Percentiles rank a stretch among this genome's conserved stretches.
Conservation (phyloP, 2,113 vertebrate species). For the Quiscalus mexicanus region DNA sequence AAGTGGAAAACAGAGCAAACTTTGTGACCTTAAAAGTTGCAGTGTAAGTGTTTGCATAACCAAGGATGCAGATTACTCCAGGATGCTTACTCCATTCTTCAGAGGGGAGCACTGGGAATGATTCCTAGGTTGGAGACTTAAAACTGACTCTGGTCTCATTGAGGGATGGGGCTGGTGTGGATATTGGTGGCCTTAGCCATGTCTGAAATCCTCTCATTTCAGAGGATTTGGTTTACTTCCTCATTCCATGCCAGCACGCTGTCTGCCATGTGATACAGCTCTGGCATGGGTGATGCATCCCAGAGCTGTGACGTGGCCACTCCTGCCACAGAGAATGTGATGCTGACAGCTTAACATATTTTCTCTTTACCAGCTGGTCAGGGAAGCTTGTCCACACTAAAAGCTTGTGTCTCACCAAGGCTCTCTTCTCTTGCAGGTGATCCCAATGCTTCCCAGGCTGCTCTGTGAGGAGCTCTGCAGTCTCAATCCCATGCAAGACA, state of each 20-base stretch:
- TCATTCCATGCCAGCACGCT: neutral
- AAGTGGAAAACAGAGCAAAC: neutral
- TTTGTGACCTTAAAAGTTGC: neutral
- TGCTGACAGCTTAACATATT: neutral
- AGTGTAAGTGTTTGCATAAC: neutral
- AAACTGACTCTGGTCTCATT: neutral
- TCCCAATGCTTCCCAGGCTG: constrained; percentile 93
- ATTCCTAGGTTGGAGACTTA: neutral
- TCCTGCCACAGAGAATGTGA: neutral
- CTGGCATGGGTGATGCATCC: neutral
- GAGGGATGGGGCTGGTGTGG: neutral
- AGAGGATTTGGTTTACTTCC: neutral
- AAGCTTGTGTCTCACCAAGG: neutral
- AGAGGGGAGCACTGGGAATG: neutral
- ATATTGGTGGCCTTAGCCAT: neutral
- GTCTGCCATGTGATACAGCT: neutral
- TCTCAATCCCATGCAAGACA: constrained; percentile 90
- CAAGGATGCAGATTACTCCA: neutral
- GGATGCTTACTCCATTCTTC: neutral
- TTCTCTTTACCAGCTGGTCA: neutral
- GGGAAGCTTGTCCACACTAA: neutral
- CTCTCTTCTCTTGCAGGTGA: constrained; percentile 78
- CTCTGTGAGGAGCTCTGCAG: constrained; percentile 97
- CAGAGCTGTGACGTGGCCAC: neutral
- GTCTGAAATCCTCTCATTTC: neutral